Conservation (phyloP, 23 tunicate species). For the Ascidia mentula region DNA sequence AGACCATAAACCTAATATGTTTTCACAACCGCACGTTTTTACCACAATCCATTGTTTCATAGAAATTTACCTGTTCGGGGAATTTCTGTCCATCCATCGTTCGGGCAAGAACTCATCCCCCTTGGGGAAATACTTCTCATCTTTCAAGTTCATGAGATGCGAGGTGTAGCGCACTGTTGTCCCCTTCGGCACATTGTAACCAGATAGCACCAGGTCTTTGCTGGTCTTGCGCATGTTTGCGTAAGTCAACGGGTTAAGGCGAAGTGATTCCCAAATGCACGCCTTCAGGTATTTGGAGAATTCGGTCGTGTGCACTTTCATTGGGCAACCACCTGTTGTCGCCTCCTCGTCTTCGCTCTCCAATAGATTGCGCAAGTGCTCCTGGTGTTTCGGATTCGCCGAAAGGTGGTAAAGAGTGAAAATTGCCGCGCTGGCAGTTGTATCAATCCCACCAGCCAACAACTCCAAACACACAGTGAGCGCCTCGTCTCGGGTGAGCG, state of each 20-base stretch:
- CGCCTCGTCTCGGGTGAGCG: conserved; percentile 60
- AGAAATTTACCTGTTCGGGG: conserved; percentile 45
- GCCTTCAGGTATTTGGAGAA: conserved; percentile 73
- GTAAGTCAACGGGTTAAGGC: conserved; percentile 84
- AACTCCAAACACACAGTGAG: conserved; percentile 74
- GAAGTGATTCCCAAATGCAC: conserved; percentile 75
- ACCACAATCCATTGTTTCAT: neutral
- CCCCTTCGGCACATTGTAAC: conserved; percentile 79
- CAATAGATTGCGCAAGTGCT: conserved; percentile 44
- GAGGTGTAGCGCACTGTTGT: conserved; percentile 80
- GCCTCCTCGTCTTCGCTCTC: conserved; percentile 23
- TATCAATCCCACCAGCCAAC: conserved; percentile 94
- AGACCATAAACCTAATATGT: neutral
- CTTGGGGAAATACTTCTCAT: conserved; percentile 61
- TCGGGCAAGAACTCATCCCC: conserved; percentile 69
- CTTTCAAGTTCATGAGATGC: conserved; percentile 77
- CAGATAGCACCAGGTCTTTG: conserved; percentile 74
- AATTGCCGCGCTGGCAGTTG: conserved; percentile 73
- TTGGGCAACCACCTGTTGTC: neutral
- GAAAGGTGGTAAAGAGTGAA: conserved; percentile 77
- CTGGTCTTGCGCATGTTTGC: conserved; percentile 84
- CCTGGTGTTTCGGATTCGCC: conserved; percentile 55
- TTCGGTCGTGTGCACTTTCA: conserved; percentile 6
- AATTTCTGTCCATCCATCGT: conserved; percentile 64
- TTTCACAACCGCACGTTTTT: neutral